Conservation (phyloP, 2,888 invertebrate species). For the Acheta domesticus region DNA sequence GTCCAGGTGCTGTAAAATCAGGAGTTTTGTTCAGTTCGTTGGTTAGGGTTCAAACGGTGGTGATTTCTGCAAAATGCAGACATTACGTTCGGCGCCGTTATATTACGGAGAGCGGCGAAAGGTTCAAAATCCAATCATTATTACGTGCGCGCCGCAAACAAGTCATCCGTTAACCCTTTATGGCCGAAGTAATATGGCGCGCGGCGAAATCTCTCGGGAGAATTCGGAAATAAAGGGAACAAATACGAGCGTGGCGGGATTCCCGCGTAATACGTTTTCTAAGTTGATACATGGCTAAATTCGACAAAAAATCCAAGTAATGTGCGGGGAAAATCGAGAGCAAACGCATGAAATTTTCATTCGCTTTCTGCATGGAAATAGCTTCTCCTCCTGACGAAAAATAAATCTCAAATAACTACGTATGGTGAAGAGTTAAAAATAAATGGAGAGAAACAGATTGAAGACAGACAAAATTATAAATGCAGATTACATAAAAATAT, state of each 20-base stretch:
- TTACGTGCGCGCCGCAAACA: not conserved
- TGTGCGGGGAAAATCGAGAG: not conserved
- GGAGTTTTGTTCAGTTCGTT: not conserved
- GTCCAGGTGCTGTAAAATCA: not conserved
- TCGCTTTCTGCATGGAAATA: too few relatives aligned
- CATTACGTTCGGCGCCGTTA: not conserved
- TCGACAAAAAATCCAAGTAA: not conserved
- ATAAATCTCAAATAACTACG: too few relatives aligned
- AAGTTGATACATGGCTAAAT: not conserved
- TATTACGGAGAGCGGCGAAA: not conserved
- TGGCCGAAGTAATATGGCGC: slow-evolving; percentile 5
- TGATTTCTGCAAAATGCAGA: not conserved
- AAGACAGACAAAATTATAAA: too few relatives aligned
- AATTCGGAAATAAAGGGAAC: not conserved
- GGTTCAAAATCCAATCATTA: not conserved
- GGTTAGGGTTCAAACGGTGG: not conserved
- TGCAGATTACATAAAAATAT: too few relatives aligned
- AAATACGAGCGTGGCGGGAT: not conserved
- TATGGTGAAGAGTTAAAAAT: too few relatives aligned
- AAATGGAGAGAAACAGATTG: too few relatives aligned
- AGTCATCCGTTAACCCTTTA: slow-evolving; percentile 9
- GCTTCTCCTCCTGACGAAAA: too few relatives aligned
- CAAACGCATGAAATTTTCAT: too few relatives aligned
- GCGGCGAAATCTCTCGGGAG: not conserved
- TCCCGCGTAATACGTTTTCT: not conserved